Base-by-base conservation (phyloP, 1,140 invertebrate species). In the Sogatella furcifera region DNA sequence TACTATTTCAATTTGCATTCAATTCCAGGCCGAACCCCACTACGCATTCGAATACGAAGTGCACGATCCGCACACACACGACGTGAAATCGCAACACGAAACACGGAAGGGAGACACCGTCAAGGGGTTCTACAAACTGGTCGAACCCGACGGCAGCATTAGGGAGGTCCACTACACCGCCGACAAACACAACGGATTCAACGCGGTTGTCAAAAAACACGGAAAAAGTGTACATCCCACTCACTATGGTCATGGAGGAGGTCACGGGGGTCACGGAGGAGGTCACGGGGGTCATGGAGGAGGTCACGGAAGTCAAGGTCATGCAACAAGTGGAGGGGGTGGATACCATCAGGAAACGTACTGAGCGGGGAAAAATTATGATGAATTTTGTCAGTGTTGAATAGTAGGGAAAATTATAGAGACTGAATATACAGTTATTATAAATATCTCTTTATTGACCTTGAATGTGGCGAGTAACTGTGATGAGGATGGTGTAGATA, bases 11-110 rank as follows among this genome's bases (percentile, higher is more conserved):
- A 46, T 46, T 46, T 46, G 4, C n/a, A 46, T 46, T 15, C 6
- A n/a, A 49, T 59, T n/a, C 0, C 59, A 68, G 67, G 70, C 59
- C 11, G 62, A 69, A 46, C 71, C 73, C 8, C 70, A 74, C 15
- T 81, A 82, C 65, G 71, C 74, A 31, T 82, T 74, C 67, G 77
- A 78, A 55, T 82, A 83, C 68, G 75, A 74, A 11, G 79, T 82
- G 3, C 73, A 77, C 64, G 80, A 81, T 59, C 75, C 75, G 4
- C 69, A 76, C 41, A 80, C 77, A 0, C 74, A 75, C 41, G 80
- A 81, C 69, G 71, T 76, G 22, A 79, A 80, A 59, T 70, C 65
- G 21, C 76, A 78, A 60, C 75, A 74, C 69, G 77, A 79, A 62
- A 69, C 69, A 19, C 69, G 75, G 46, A 75, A 79, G 57, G 74